These are phyloP conservation scores for Avahi laniger DNA, from an alignment of 2,797 vertebrate genomes.

Conservation along the genomic window DNA sequence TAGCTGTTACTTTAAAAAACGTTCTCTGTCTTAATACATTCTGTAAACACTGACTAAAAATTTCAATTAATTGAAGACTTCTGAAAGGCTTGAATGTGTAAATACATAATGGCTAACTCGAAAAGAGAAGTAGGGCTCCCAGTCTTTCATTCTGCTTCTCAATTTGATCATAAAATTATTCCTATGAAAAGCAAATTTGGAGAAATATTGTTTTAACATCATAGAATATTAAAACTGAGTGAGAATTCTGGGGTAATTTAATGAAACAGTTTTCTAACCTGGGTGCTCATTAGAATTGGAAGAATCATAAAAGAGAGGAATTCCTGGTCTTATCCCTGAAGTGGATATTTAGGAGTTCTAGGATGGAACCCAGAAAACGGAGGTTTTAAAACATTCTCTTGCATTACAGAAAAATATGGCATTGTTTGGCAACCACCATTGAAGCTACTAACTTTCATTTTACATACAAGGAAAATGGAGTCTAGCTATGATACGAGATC, in stretches of 20 bases:
- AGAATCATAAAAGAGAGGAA: not conserved
- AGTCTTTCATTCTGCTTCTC: not conserved
- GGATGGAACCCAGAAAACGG: not conserved
- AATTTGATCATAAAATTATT: not conserved
- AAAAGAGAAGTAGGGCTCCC: not conserved
- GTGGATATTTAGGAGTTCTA: not conserved
- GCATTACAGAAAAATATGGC: too few species aligned
- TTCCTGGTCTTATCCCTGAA: not conserved
- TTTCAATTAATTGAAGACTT: not conserved
- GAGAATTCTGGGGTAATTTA: not conserved
- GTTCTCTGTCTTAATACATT: not conserved
- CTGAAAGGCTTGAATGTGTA: not conserved
- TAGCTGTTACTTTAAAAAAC: not conserved
- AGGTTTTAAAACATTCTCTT: not conserved
- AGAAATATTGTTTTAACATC: not conserved
- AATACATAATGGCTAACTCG: not conserved
- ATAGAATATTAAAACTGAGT: not conserved
- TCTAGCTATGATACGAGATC: fast-evolving
- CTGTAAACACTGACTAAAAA: not conserved
- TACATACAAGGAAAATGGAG: too few species aligned
- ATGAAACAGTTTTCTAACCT: not conserved
- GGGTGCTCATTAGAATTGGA: fast-evolving
- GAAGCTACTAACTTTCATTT: not conserved
- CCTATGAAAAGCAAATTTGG: not conserved
- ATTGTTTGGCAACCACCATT: fast-evolving